These are phyloP conservation scores for Tychaedon coryphoeus DNA, from an alignment of 2,113 vertebrate species.

Conservation along the genomic window DNA sequence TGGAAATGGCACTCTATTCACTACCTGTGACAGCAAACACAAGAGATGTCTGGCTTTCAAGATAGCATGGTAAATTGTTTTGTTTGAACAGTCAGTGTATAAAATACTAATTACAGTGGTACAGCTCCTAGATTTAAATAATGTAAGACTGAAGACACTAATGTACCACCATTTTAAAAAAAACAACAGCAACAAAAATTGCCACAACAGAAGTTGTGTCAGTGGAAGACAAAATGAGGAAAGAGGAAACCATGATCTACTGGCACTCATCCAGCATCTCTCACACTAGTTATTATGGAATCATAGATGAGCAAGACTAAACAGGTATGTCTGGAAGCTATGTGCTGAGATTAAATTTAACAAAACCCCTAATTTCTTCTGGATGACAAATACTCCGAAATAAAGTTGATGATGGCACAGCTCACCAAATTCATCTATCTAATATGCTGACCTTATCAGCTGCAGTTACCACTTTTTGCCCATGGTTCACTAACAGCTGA, in stretches of 20 bases:
- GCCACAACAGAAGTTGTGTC: neutral
- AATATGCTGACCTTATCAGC: neutral
- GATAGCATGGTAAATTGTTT: neutral
- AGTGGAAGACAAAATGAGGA: neutral
- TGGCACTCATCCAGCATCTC: neutral
- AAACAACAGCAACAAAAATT: neutral
- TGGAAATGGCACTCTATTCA: neutral
- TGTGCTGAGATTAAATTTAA: neutral
- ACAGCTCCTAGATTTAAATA: neutral
- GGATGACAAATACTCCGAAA: neutral
- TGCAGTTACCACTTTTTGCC: neutral
- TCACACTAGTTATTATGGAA: neutral
- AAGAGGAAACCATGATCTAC: neutral
- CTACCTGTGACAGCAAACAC: neutral
- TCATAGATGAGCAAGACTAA: neutral
- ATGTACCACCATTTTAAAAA: neutral
- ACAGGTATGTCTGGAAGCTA: neutral
- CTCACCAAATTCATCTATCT: accelerated
- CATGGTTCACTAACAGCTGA: neutral
- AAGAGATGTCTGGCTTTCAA: neutral
- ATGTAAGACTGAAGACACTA: neutral
- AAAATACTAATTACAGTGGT: neutral
- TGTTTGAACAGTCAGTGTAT: neutral
- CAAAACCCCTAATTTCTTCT: neutral
- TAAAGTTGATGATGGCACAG: neutral